phyloP scores from a whole-genome alignment of 92 coral and sea anemone genomes.

The Porites lobata region DNA sequence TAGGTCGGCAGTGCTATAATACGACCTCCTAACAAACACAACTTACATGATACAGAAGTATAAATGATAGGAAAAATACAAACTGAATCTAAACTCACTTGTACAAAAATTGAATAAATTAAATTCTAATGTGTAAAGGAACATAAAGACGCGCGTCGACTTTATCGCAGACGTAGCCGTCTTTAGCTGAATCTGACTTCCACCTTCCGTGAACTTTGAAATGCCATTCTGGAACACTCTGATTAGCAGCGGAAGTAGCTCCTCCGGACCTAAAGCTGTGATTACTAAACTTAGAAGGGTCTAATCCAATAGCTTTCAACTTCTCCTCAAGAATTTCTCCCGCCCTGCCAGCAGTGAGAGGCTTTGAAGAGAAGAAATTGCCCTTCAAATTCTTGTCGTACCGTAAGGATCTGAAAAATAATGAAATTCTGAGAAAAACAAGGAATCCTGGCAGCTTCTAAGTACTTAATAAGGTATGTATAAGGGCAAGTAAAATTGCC shows the following conservation, averaged over 20 bases:
- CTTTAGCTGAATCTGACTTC: slow-evolving; percentile 8
- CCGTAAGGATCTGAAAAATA: too few relatives aligned
- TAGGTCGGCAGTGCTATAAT: too few relatives aligned
- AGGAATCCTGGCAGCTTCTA: background rate
- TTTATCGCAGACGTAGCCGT: background rate
- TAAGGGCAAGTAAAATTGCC: too few relatives aligned
- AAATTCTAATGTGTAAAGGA: background rate
- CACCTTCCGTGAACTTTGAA: slow-evolving; percentile 1
- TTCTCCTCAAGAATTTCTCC: background rate
- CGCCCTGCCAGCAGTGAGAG: background rate
- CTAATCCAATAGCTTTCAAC: background rate
- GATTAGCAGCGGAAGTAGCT: slow-evolving; percentile 7
- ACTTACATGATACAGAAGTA: too few relatives aligned
- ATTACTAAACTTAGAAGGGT: background rate
- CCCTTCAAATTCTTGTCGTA: background rate
- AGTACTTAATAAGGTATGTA: too few relatives aligned
- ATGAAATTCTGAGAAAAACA: background rate
- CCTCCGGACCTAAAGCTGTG: background rate
- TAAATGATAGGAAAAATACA: too few relatives aligned
- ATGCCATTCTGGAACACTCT: background rate
- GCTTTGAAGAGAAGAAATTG: background rate
- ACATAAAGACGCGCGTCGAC: background rate
- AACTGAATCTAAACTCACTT: too few relatives aligned
- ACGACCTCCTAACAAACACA: too few relatives aligned
- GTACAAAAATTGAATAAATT: background rate